Evolutionary conservation across 2,888 invertebrate species (phyloP).

Genomic region (Cryptocephalus moraei): DNA sequence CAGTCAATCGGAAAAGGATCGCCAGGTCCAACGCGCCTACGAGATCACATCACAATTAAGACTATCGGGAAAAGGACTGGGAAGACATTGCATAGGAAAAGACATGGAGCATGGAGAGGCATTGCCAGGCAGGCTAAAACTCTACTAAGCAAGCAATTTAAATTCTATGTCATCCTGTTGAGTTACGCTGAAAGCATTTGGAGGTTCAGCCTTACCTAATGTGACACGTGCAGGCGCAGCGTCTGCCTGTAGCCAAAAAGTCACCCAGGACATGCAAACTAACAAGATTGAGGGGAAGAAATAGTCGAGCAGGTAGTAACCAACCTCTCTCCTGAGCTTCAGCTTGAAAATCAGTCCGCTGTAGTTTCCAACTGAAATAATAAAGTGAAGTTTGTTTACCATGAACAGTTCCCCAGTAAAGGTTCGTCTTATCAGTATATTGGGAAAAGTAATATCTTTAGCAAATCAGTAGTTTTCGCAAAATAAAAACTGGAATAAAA

Average conservation of each 20-base stretch:
- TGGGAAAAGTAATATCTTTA: too few species aligned
- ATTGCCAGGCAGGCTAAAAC: too few species aligned
- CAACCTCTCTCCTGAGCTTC: slow-evolving; percentile 69
- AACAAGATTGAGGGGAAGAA: slow-evolving; percentile 80
- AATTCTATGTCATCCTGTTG: too few species aligned
- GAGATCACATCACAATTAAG: background rate
- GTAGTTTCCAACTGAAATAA: slow-evolving; percentile 66
- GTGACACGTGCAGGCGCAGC: slow-evolving; percentile 75
- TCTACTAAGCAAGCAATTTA: too few species aligned
- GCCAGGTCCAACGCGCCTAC: background rate
- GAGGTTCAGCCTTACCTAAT: slow-evolving; percentile 45
- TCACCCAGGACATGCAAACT: slow-evolving; percentile 80
- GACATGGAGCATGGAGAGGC: too few species aligned
- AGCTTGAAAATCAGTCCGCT: slow-evolving; percentile 72
- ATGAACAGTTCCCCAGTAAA: too few species aligned
- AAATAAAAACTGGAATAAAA: too few species aligned
- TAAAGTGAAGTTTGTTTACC: slow-evolving; percentile 8
- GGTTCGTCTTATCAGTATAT: too few species aligned
- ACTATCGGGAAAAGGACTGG: too few species aligned
- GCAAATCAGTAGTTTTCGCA: too few species aligned
- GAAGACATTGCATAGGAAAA: too few species aligned
- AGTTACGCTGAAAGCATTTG: background rate
- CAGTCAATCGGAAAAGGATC: too few species aligned
- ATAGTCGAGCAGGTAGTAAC: slow-evolving; percentile 81
- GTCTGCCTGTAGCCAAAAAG: slow-evolving; percentile 82